These are phyloP conservation scores for Ataeniobius toweri DNA, from an alignment of 2,797 vertebrate genomes.

Conservation along the genomic window DNA sequence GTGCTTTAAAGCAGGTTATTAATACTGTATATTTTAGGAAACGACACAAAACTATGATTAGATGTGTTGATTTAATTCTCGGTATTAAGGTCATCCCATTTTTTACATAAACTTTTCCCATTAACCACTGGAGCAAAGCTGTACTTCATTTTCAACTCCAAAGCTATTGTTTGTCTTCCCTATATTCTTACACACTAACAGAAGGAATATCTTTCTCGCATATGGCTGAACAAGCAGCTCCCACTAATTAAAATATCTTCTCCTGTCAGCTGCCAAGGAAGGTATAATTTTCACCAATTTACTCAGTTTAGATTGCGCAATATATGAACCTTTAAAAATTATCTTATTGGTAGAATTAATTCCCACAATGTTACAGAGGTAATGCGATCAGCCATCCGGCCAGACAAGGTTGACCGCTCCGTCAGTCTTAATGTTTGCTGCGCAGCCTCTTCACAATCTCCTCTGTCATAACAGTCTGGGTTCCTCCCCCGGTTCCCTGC, in stretches of 20 bases:
- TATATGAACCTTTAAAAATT: constrained; percentile 97
- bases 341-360: constrained; percentile 98
- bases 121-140: constrained; percentile 32
- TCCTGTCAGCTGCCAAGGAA: constrained; percentile 92
- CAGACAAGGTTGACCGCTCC: constrained; percentile 82
- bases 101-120: constrained; percentile 42
- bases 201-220: constrained; percentile 33
- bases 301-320: constrained; percentile 96
- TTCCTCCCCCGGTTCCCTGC: constrained; percentile 48
- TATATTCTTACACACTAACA: constrained; percentile 24
- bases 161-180: constrained; percentile 37
- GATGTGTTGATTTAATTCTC: neutral
- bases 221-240: constrained; percentile 65
- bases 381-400: constrained; percentile 92
- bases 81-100: constrained; percentile 26
- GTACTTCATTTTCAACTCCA: constrained; percentile 55
- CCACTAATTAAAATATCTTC: constrained; percentile 95
- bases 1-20: neutral
- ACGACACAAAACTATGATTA: neutral
- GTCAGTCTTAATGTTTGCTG: constrained; percentile 94
- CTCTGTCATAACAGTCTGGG: constrained; percentile 87
- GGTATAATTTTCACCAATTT: constrained; percentile 98
- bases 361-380: constrained; percentile 89
- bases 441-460: constrained; percentile 85
- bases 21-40: neutral